phyloP scores from a whole-genome alignment of 2,797 vertebrate species.

The Moxostoma hubbsi region DNA sequence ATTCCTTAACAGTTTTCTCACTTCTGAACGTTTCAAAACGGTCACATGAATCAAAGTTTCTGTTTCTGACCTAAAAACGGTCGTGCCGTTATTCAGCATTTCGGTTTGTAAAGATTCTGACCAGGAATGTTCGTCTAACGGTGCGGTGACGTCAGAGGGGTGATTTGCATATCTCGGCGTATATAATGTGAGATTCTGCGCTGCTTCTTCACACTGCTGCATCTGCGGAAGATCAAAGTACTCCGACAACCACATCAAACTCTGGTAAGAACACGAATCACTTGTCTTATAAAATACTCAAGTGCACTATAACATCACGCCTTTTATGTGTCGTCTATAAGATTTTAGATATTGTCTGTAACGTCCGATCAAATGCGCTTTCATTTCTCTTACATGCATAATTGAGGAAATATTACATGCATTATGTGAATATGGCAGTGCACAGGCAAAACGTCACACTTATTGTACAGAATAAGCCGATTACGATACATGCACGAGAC shows the following conservation, averaged over 20 bases:
- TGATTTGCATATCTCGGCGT: slow-evolving; percentile 12
- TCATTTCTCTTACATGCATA: too few relatives aligned
- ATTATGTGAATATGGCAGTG: neutral
- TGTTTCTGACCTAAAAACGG: neutral
- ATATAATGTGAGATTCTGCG: slow-evolving; percentile 13
- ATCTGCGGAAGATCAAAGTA: neutral
- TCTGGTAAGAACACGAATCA: slow-evolving; percentile 7
- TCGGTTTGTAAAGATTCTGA: too few relatives aligned
- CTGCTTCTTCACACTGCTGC: slow-evolving; percentile 17
- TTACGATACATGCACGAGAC: neutral
- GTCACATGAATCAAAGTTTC: neutral
- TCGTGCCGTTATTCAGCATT: too few relatives aligned
- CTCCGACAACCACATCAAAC: neutral
- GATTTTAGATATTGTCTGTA: neutral
- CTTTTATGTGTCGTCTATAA: too few relatives aligned
- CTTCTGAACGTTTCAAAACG: neutral
- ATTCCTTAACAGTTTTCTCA: neutral
- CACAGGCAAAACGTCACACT: too few relatives aligned
- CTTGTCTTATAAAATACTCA: neutral
- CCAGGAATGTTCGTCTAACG: neutral
- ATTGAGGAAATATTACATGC: neutral
- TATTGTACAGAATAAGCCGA: neutral
- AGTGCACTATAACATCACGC: too few relatives aligned
- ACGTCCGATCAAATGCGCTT: neutral
- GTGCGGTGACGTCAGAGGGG: slow-evolving; percentile 17